Conservation (phyloP, 2,888 invertebrate genomes). For the Volucella zonaria region DNA sequence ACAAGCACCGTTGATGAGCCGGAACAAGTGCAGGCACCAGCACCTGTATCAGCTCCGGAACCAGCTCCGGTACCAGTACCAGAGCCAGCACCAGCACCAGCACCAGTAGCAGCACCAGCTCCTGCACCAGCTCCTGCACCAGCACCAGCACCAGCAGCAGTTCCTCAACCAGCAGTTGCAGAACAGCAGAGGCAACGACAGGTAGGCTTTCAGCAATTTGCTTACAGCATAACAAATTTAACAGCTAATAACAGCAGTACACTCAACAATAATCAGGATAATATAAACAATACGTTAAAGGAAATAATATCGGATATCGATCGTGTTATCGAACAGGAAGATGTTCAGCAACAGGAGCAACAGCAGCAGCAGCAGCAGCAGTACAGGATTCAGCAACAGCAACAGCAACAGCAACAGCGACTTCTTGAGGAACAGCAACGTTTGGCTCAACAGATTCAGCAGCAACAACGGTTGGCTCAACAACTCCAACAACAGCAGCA, state of each 20-base stretch:
- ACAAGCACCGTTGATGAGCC: conserved; percentile 1
- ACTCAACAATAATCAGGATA: conserved; percentile 82
- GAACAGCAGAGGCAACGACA: conserved; percentile 57
- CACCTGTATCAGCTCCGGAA: neutral
- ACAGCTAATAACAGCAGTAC: conserved; percentile 69
- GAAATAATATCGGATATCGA: conserved; percentile 86
- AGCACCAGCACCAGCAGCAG: neutral
- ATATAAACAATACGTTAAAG: conserved; percentile 84
- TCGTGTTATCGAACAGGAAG: conserved; percentile 83
- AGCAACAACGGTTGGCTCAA: conserved; percentile 53
- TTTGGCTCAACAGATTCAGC: conserved; percentile 54
- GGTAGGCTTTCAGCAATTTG: conserved; percentile 63
- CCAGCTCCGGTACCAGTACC: neutral
- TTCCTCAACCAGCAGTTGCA: conserved; percentile 12
- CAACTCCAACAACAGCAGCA: conserved; percentile 39
- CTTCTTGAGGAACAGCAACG: conserved; percentile 51
- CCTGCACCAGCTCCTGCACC: neutral
- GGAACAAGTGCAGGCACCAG: neutral
- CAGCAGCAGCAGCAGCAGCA: conserved; percentile 60
- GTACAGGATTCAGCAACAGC: conserved; percentile 62
- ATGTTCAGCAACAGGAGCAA: conserved; percentile 76
- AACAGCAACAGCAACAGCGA: conserved; percentile 54
- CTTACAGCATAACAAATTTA: conserved; percentile 66
- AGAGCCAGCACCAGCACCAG: conserved; percentile 6
- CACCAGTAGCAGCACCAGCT: neutral